These are phyloP conservation scores for Erythrolamprus reginae DNA, from an alignment of 2,113 vertebrate species.

Conservation along the genomic window DNA sequence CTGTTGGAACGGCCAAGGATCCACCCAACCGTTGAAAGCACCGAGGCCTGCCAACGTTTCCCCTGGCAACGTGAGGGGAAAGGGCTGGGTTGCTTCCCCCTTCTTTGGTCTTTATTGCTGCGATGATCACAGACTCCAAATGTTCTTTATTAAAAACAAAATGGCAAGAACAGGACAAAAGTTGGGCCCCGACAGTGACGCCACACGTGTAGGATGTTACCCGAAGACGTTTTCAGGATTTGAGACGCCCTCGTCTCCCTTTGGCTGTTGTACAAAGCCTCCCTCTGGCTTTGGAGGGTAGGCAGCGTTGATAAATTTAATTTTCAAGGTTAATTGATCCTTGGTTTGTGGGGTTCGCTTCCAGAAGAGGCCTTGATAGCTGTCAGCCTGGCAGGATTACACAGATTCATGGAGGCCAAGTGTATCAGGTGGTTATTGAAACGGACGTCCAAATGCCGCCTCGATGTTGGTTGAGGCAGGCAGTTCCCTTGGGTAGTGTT, in stretches of 20 bases:
- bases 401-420: too few species aligned
- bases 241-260: not conserved
- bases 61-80: rapidly evolving
- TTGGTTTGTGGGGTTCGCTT: too few species aligned
- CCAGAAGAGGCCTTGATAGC: too few species aligned
- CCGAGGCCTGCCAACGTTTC: not conserved
- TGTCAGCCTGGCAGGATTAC: too few species aligned
- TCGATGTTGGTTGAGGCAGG: too few species aligned
- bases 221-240: not conserved
- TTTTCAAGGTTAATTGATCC: not conserved
- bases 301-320: not conserved
- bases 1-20: not conserved
- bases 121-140: not conserved
- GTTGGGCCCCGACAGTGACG: not conserved
- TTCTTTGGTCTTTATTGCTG: not conserved
- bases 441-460: too few species aligned
- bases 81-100: not conserved
- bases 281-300: not conserved
- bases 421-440: too few species aligned
- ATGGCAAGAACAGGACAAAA: not conserved
- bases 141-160: not conserved
- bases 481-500: too few species aligned
- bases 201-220: not conserved
- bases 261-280: not conserved
- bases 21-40: rapidly evolving